These are phyloP conservation scores for Temnothorax rugatulus DNA, from an alignment of 2,888 invertebrate genomes.

Conservation along the genomic window DNA sequence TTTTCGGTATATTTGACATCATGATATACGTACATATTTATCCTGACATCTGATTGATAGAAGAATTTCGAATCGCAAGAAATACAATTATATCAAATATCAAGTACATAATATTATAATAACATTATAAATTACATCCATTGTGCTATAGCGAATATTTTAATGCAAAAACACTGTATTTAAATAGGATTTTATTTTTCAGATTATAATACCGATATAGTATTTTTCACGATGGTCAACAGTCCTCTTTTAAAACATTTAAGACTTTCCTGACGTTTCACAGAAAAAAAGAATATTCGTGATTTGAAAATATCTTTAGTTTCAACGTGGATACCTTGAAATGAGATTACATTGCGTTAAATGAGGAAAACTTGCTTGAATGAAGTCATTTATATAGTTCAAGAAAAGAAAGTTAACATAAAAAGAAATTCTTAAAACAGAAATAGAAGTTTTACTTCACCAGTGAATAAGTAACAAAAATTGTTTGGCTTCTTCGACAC, in stretches of 20 bases:
- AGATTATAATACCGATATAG: neutral
- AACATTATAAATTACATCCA: neutral
- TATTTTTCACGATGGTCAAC: neutral
- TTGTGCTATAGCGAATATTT: neutral
- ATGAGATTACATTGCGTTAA: no score
- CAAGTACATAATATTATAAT: neutral
- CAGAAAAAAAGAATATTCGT: no score
- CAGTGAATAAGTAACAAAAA: no score
- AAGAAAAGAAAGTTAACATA: no score
- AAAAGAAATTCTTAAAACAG: no score
- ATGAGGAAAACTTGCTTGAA: no score
- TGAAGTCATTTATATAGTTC: no score
- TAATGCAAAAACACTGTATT: neutral
- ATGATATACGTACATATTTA: neutral
- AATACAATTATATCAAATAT: conserved; percentile 8
- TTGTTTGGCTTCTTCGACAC: no score
- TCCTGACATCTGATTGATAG: neutral
- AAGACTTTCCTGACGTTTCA: no score
- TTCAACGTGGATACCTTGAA: no score
- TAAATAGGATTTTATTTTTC: neutral
- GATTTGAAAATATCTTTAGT: no score
- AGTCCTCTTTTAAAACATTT: neutral
- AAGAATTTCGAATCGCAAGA: conserved; percentile 5
- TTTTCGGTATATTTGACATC: neutral
- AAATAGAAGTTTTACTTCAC: no score